Evolutionary conservation across 2,888 invertebrate species (phyloP).

Genomic region (Melikaiella ostensackeni): DNA sequence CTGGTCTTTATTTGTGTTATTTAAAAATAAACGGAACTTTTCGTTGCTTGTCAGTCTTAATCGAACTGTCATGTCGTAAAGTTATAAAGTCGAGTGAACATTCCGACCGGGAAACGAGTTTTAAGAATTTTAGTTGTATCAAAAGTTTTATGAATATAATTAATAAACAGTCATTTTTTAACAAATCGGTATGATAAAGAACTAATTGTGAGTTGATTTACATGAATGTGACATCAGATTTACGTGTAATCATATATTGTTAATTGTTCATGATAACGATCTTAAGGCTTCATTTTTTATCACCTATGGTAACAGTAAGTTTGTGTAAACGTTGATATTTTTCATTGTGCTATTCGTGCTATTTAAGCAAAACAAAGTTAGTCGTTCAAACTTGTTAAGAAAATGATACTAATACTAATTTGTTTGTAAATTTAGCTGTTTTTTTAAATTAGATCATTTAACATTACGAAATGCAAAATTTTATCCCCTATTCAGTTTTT

Average conservation of each 20-base stretch:
- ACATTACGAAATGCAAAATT: too few species aligned
- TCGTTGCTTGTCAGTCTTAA: constrained; percentile 28
- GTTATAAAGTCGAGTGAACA: background rate
- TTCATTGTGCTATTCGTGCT: too few species aligned
- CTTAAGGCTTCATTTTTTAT: background rate
- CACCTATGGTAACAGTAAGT: background rate
- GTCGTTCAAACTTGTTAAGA: too few species aligned
- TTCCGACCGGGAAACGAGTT: background rate
- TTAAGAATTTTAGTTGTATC: background rate
- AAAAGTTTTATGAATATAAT: too few species aligned
- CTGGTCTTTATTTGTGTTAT: constrained; percentile 8
- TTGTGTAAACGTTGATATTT: background rate
- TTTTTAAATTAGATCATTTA: too few species aligned
- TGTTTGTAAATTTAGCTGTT: too few species aligned
- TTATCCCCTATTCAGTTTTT: too few species aligned
- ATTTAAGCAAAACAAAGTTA: too few species aligned
- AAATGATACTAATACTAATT: too few species aligned
- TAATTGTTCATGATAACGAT: background rate
- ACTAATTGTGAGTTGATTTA: background rate
- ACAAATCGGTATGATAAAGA: background rate
- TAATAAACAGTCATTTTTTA: background rate
- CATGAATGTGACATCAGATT: background rate
- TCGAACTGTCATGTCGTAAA: constrained; percentile 2
- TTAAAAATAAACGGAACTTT: constrained; percentile 32
- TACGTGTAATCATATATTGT: background rate